These are phyloP conservation scores for Phrynocephalus forsythii DNA, from an alignment of 2,797 vertebrate genomes.

Conservation along the genomic window DNA sequence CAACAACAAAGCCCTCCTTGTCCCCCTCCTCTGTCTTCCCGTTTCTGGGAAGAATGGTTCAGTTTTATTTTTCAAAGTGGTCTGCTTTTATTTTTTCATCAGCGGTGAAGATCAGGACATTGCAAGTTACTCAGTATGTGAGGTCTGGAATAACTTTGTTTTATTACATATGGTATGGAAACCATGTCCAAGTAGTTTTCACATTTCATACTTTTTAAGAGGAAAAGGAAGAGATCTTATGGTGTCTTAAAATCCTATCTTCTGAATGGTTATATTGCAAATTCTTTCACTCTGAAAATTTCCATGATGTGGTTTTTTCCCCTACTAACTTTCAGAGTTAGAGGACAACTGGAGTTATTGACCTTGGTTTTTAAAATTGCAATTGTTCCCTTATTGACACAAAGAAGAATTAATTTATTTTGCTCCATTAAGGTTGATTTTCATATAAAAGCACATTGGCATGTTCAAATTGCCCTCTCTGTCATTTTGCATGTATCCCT, in stretches of 20 bases:
- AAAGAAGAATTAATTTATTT: not conserved
- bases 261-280: not conserved
- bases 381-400: not conserved
- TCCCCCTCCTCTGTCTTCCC: too few species aligned
- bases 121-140: conserved; percentile 18
- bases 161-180: conserved; percentile 16
- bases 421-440: not conserved
- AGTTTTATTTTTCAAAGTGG: too few species aligned
- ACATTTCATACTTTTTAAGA: conserved; percentile 14
- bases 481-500: too few species aligned
- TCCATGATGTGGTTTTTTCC: conserved; percentile 16
- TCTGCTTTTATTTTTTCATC: too few species aligned
- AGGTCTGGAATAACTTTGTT: conserved; percentile 36
- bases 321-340: not conserved
- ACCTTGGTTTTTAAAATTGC: not conserved
- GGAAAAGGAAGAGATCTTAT: conserved; percentile 18
- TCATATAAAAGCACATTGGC: not conserved
- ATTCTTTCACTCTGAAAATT: not conserved
- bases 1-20: too few species aligned
- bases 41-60: too few species aligned
- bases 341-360: not conserved
- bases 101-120: not conserved
- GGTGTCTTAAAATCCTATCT: conserved; percentile 6
- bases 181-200: conserved; percentile 16
- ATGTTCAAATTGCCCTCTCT: not conserved